These are phyloP conservation scores for Tortrix viridana DNA, from an alignment of 2,888 invertebrate genomes.

Conservation along the genomic window DNA sequence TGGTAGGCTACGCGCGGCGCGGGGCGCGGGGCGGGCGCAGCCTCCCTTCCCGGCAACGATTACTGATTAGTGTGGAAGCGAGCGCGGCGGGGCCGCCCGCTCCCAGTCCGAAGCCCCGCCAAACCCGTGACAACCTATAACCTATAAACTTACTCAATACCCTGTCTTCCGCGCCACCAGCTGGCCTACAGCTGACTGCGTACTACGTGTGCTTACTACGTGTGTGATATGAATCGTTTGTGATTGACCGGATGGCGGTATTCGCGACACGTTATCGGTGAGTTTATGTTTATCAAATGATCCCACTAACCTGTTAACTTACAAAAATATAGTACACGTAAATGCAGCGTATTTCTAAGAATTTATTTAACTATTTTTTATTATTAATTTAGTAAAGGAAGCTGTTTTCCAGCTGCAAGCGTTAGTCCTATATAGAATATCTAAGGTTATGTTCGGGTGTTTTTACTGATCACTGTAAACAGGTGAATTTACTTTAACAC, in stretches of 20 bases:
- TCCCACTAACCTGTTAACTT: neutral
- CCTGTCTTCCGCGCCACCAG: slow-evolving; percentile 19
- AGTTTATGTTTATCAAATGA: slow-evolving; percentile 20
- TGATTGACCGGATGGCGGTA: slow-evolving; percentile 51
- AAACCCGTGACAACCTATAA: slow-evolving; percentile 43
- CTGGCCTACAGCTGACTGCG: slow-evolving; percentile 59
- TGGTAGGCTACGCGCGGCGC: slow-evolving; percentile 68
- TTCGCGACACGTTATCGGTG: slow-evolving; percentile 26
- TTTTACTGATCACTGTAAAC: no score
- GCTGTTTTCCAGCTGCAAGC: no score
- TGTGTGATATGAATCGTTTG: slow-evolving; percentile 70
- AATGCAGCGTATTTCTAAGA: no score
- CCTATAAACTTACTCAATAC: slow-evolving; percentile 59
- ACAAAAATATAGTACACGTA: neutral
- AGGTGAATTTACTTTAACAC: no score
- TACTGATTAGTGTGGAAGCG: slow-evolving; percentile 84
- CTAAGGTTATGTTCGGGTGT: no score
- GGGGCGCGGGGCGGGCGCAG: slow-evolving; percentile 61
- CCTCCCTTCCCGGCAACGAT: slow-evolving; percentile 84
- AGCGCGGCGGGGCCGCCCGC: slow-evolving; percentile 75
- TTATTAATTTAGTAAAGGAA: no score
- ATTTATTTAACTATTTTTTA: no score
- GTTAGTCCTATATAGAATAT: no score
- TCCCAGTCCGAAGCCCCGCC: slow-evolving; percentile 64
- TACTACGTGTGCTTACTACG: slow-evolving; percentile 76